Conservation (phyloP, 2,797 vertebrate genomes). For the Megaceryle alcyon region DNA sequence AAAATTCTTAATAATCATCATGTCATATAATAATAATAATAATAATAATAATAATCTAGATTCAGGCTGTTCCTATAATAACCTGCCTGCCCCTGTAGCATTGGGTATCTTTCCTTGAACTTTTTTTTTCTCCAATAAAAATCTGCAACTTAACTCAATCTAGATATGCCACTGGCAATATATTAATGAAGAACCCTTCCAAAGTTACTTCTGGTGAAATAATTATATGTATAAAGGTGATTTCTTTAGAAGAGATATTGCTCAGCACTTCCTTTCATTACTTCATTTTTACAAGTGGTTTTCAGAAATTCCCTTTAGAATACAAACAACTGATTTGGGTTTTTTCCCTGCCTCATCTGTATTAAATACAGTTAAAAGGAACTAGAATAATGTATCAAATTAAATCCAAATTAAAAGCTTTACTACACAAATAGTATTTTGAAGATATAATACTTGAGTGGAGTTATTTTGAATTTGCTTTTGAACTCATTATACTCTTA, state of each 20-base stretch:
- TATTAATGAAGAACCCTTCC: neutral
- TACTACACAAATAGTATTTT: conserved; percentile 30
- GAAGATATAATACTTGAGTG: conserved; percentile 1
- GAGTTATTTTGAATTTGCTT: conserved; percentile 47
- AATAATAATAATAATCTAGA: neutral
- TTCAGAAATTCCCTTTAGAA: conserved; percentile 15
- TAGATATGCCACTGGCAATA: neutral
- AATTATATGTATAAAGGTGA: neutral
- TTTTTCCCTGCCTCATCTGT: neutral
- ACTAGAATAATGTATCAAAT: neutral
- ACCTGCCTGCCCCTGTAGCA: neutral
- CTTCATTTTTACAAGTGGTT: neutral
- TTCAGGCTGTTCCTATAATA: neutral
- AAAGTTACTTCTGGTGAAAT: neutral
- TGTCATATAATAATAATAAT: neutral
- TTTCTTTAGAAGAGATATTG: neutral
- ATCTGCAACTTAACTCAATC: neutral
- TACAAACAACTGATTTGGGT: neutral
- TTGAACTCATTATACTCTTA: conserved; percentile 55
- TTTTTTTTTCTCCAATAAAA: neutral
- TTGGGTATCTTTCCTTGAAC: neutral
- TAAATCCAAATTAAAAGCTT: conserved; percentile 5
- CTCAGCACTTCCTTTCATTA: neutral
- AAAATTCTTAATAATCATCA: neutral
- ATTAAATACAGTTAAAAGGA: neutral